Percentiles rank a stretch among this genome's conserved stretches.
Evolutionary conservation across 1,140 invertebrate genomes (phyloP).

Genomic region (Drosophila leontia): DNA sequence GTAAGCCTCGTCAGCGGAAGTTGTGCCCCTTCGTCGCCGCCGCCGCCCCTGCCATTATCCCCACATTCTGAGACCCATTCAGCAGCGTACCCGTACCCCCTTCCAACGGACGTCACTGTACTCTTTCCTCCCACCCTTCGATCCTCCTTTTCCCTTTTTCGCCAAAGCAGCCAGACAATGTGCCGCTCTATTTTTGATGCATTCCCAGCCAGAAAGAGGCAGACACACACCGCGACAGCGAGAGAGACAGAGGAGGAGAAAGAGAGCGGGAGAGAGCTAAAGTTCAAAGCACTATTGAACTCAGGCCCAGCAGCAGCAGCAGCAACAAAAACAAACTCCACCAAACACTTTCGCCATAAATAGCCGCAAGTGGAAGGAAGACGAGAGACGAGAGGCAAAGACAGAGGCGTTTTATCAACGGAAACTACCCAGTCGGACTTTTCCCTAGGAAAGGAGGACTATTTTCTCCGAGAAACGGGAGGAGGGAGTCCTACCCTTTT

Average conservation of each 20-base stretch:
- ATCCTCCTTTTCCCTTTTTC: constrained; percentile 14
- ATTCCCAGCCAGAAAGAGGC: constrained; percentile 48
- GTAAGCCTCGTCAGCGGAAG: constrained; percentile 67
- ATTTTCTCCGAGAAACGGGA: too few species aligned
- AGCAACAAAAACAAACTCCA: constrained; percentile 38
- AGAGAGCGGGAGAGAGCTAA: constrained; percentile 46
- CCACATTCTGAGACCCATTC: constrained; percentile 34
- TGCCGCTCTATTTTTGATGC: constrained; percentile 79
- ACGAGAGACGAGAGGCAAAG: constrained; percentile 14
- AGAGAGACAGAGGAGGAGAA: constrained; percentile 3
- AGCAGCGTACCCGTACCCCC: not conserved
- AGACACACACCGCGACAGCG: constrained; percentile 28
- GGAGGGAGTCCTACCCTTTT: too few species aligned
- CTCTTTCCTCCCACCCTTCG: not conserved
- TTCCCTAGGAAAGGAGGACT: too few species aligned
- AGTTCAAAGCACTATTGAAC: constrained; percentile 83
- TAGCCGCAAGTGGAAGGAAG: constrained; percentile 52
- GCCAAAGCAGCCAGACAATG: constrained; percentile 68
- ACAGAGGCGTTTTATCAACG: constrained; percentile 42
- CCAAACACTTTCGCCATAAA: constrained; percentile 82
- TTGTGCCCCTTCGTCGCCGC: constrained; percentile 35
- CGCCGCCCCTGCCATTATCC: constrained; percentile 12
- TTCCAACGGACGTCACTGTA: constrained; percentile 8
- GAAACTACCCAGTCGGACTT: too few species aligned
- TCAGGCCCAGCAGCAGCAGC: constrained; percentile 36